Evolutionary conservation across 2,797 vertebrate genomes (phyloP).

Genomic region (Typhlichthys eigenmanni): DNA sequence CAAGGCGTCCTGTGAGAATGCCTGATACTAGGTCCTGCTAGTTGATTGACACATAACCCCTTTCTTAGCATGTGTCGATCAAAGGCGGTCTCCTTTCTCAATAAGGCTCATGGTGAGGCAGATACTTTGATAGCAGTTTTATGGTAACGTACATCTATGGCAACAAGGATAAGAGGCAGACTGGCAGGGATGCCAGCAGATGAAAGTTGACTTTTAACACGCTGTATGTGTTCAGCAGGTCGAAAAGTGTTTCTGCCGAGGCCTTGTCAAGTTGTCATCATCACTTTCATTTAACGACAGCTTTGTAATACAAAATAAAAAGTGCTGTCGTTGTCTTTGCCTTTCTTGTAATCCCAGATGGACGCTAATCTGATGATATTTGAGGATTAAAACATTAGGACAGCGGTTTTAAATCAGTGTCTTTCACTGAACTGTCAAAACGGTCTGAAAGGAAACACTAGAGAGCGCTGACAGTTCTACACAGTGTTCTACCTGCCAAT

Average conservation of each 20-base stretch:
- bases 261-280: constrained; percentile 64
- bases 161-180: constrained; percentile 58
- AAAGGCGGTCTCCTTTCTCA: constrained; percentile 14
- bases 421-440: constrained; percentile 41
- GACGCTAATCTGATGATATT: constrained; percentile 55
- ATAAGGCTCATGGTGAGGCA: constrained; percentile 56
- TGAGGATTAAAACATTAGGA: constrained; percentile 46
- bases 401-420: constrained; percentile 37
- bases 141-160: constrained; percentile 62
- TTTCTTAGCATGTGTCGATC: constrained; percentile 35
- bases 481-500: constrained; percentile 45
- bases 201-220: constrained; percentile 70
- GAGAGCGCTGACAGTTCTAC: constrained; percentile 40
- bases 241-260: constrained; percentile 64
- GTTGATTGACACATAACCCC: constrained; percentile 57
- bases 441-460: constrained; percentile 31
- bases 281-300: constrained; percentile 48
- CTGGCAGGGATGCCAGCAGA: constrained; percentile 62
- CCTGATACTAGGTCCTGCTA: constrained; percentile 38
- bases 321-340: constrained; percentile 24
- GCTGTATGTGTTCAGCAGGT: constrained; percentile 58
- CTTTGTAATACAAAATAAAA: constrained; percentile 38
- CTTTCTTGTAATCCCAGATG: constrained; percentile 55
- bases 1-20: constrained; percentile 43
- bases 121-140: constrained; percentile 68